Conservation (phyloP, 2,113 vertebrate species). For the Catharus bicknelli region DNA sequence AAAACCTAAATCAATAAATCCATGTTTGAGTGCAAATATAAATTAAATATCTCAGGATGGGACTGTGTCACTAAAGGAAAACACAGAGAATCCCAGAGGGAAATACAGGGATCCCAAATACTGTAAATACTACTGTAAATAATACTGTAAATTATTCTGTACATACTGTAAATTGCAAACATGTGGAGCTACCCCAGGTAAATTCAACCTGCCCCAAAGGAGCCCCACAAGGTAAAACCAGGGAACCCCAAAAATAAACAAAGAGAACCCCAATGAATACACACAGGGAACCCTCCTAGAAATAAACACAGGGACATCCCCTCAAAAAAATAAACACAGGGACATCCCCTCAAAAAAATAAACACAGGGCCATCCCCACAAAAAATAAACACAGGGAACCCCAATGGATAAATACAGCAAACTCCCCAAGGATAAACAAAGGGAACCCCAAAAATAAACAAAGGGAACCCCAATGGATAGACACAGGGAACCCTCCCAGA, state of each 20-base stretch:
- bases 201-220: accelerated
- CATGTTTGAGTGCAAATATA: neutral
- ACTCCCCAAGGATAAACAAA: neutral
- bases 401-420: neutral
- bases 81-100: neutral
- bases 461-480: neutral
- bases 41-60: accelerated
- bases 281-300: no score
- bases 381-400: neutral
- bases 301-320: neutral
- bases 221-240: no score
- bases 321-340: no score
- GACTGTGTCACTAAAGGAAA: neutral
- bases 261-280: no score
- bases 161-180: neutral
- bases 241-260: neutral
- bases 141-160: no score
- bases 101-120: neutral
- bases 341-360: neutral
- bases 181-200: neutral
- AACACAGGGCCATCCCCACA: neutral
- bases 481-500: no score
- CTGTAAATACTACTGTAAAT: neutral
- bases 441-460: neutral
- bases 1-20: neutral